These are phyloP conservation scores for Parauchenoglanis punctatus DNA, from an alignment of 2,797 vertebrate genomes.

Conservation along the genomic window DNA sequence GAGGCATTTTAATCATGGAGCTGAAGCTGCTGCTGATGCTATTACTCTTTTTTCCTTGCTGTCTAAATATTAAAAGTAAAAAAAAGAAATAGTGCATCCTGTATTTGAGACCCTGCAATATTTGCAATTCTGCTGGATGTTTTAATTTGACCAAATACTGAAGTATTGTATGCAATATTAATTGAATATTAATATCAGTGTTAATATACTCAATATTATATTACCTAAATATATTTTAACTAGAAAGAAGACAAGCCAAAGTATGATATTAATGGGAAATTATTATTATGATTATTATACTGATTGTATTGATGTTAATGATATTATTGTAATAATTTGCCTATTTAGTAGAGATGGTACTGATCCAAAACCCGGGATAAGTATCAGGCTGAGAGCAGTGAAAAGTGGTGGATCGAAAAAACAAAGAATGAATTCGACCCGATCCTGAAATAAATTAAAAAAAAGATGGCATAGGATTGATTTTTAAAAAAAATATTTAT, in stretches of 20 bases:
- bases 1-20: background rate
- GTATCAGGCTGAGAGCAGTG: too few species aligned
- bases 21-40: background rate
- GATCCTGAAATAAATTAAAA: background rate
- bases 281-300: too few species aligned
- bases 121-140: background rate
- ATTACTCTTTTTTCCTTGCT: background rate
- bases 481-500: too few species aligned
- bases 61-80: background rate
- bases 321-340: background rate
- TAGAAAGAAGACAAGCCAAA: background rate
- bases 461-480: background rate
- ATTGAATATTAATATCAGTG: too few species aligned
- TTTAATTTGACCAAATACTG: background rate
- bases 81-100: background rate
- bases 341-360: background rate
- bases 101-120: background rate
- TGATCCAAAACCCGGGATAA: background rate
- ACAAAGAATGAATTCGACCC: background rate
- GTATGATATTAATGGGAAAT: too few species aligned
- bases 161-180: too few species aligned
- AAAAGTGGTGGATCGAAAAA: background rate
- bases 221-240: background rate
- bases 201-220: too few species aligned
- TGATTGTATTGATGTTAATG: too few species aligned